Base-by-base conservation (phyloP, 2,888 invertebrate species). In the Sturmia bella region DNA sequence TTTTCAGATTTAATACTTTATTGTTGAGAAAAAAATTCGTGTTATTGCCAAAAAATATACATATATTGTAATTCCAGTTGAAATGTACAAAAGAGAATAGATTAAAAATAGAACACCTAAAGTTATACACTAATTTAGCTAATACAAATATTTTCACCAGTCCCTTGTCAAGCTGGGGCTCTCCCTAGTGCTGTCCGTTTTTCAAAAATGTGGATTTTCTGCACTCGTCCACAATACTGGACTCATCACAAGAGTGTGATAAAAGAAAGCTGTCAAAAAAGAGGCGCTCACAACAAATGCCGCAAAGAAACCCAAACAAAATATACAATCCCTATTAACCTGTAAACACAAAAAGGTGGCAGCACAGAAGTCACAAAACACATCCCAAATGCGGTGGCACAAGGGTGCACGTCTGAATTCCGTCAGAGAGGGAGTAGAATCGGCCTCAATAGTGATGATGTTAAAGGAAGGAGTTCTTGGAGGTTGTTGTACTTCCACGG, bases 211-310 rank as follows among this genome's bases (percentile, higher is more conserved):
- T 4, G 1, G 2, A 43, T 9, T 24, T 3, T 50, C 43, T 4
- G 52, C 41, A 19, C 61, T 15, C 17, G 80, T 84, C 69, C 84
- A 80, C 19, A 85, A 27, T 43, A 84, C 80, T 9, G 85, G 84
- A 80, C 84, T 87, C 9, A 89, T 48, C 32, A 82, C 87, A 83
- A 90, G 85, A 12, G 89, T 86, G 79, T 87, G 88, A 85, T 90
- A 90, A 80, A 90, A 90, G 85, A 90, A 90, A 45, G 89, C 88
- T 21, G 90, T 90, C 59, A 90, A 83, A 54, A 90, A 90, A 27
- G 89, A 89, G 73, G 87, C 90, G 70, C 90, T 89, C 48, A 89
- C 86, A 80, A 90, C 86, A 76, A 90, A 90, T 17, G 89, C 90
- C 39, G 87, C 57, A 73, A 89, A 88, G 84, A 90, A 90, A 59